Evolutionary conservation across 2,113 vertebrate species (phyloP).

Genomic region (Ciconia maguari): DNA sequence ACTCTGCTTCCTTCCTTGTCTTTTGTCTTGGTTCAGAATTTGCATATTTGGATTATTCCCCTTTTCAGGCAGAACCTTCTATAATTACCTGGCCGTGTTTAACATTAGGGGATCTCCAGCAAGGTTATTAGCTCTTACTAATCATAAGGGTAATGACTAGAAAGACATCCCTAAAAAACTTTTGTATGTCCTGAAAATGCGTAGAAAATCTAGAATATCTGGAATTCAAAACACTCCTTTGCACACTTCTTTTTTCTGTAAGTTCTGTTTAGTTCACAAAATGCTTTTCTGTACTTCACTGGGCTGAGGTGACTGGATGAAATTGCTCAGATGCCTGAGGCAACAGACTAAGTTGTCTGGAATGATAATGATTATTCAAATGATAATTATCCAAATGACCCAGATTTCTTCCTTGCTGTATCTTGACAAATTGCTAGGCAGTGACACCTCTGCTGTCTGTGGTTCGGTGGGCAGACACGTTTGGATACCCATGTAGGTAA

Average conservation of each 20-base stretch:
- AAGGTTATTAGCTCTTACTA: background rate
- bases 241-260: background rate
- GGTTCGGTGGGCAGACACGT: background rate
- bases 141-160: background rate
- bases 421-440: conserved; percentile 15
- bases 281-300: background rate
- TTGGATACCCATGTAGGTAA: background rate
- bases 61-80: background rate
- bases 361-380: conserved; percentile 56
- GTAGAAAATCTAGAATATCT: background rate
- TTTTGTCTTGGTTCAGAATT: background rate
- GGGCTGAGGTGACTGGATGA: background rate
- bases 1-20: background rate
- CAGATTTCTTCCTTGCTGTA: conserved; percentile 19
- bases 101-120: background rate
- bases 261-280: background rate
- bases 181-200: background rate
- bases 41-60: background rate
- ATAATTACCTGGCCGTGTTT: background rate
- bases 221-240: background rate
- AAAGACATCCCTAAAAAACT: background rate
- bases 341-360: conserved; percentile 37
- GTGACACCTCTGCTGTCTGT: background rate
- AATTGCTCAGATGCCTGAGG: conserved; percentile 27
- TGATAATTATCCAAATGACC: conserved; percentile 49